A percentile compares a stretch with the other conserved stretches of the same genome.
phyloP scores from a whole-genome alignment of 2,797 vertebrate species.

The Octomys mimax region DNA sequence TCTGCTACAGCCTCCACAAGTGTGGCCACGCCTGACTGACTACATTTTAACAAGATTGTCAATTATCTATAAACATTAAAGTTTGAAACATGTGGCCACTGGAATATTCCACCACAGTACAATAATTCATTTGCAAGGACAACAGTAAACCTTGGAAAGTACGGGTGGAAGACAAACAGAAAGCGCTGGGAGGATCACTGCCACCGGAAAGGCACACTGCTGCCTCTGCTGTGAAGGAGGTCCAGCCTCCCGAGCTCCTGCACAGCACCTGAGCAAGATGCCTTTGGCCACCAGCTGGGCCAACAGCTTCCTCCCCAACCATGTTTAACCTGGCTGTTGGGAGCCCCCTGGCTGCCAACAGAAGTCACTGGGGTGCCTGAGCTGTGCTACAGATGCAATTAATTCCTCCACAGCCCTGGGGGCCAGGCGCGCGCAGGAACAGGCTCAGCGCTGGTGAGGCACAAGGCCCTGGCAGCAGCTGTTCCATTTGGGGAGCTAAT shows the following conservation, averaged over 20 bases:
- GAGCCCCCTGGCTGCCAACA: conserved; percentile 42
- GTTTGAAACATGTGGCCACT: not conserved
- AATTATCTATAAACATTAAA: not conserved
- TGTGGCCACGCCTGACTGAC: not conserved
- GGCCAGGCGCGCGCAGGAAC: not conserved
- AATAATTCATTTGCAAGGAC: not conserved
- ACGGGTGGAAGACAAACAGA: not conserved
- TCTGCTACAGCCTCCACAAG: not conserved
- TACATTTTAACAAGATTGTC: not conserved
- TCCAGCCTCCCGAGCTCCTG: not conserved
- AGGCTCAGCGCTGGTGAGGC: not conserved
- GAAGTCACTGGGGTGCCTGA: conserved; percentile 56
- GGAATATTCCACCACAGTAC: not conserved
- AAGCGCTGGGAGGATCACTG: not conserved
- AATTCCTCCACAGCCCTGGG: conserved; percentile 56
- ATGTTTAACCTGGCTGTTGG: conserved; percentile 68
- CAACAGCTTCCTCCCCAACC: not conserved
- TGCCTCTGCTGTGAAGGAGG: not conserved
- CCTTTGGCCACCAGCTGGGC: not conserved
- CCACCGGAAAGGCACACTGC: not conserved
- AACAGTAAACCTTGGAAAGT: not conserved
- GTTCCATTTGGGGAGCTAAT: conserved; percentile 77
- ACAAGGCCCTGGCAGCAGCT: conserved; percentile 74
- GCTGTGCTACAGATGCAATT: conserved; percentile 60
- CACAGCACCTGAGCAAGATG: not conserved